A percentile compares a stretch with the other conserved stretches of the same genome.
These are phyloP conservation scores for Varanus komodoensis DNA, from an alignment of 2,113 vertebrate genomes.

Conservation along the genomic window DNA sequence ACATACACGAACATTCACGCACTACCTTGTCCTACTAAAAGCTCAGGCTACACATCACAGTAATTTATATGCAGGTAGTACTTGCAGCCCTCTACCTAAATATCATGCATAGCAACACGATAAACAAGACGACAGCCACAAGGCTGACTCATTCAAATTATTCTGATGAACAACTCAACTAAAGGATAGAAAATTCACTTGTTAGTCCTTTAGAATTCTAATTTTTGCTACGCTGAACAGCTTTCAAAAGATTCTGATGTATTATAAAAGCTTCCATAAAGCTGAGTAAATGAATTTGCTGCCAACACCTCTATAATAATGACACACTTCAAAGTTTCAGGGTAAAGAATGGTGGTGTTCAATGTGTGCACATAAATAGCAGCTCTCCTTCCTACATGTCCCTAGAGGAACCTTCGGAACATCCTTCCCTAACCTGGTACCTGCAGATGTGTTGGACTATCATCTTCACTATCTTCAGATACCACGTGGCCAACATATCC, in stretches of 20 bases:
- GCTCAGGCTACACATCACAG: background rate
- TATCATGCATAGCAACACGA: background rate
- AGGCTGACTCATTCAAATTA: background rate
- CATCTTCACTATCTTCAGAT: too few relatives aligned
- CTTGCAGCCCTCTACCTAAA: background rate
- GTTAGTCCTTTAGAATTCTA: background rate
- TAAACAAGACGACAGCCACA: background rate
- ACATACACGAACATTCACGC: background rate
- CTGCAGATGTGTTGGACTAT: too few relatives aligned
- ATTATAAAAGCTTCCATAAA: background rate
- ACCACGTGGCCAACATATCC: too few relatives aligned
- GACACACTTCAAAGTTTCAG: conserved; percentile 12
- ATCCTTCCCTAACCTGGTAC: background rate
- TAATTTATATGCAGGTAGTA: background rate
- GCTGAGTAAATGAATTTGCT: conserved; percentile 20
- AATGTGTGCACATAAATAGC: background rate
- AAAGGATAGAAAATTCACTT: accelerated
- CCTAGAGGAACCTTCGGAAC: background rate
- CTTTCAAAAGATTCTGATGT: background rate
- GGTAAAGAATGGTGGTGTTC: conserved; percentile 27
- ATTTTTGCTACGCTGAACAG: conserved; percentile 1
- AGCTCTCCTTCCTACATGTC: too few relatives aligned
- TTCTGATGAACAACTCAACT: accelerated
- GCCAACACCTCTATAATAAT: conserved; percentile 7
- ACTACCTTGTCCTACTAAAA: background rate